phyloP scores from a whole-genome alignment of 2,888 invertebrate species.

The Euclidia mi region DNA sequence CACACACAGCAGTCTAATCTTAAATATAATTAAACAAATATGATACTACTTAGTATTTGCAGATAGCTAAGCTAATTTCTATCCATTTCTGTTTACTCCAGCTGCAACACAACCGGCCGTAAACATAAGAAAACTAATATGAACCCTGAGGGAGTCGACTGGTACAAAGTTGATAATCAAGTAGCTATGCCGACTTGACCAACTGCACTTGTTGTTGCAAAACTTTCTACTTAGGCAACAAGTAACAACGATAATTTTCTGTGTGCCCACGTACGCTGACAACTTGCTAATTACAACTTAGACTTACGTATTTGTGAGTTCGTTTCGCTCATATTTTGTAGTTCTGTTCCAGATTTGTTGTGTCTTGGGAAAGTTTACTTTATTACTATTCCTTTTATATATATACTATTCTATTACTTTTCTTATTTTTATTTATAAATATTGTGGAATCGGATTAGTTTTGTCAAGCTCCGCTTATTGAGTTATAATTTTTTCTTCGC shows the following conservation, averaged over 20 bases:
- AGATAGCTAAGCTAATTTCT: neutral
- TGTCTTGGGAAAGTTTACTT: neutral
- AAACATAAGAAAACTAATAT: slow-evolving; percentile 37
- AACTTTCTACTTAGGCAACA: slow-evolving; percentile 51
- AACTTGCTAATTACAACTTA: slow-evolving; percentile 45
- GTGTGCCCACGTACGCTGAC: slow-evolving; percentile 31
- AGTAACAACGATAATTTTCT: slow-evolving; percentile 41
- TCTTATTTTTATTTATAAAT: too few species aligned
- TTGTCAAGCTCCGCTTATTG: too few species aligned
- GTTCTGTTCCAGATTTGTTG: neutral
- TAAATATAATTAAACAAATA: too few species aligned
- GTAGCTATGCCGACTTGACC: slow-evolving; percentile 42
- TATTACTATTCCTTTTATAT: too few species aligned
- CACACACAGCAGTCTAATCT: too few species aligned
- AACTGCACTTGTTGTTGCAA: slow-evolving; percentile 53
- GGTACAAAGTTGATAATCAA: slow-evolving; percentile 41
- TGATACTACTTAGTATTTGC: too few species aligned
- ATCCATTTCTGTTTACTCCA: neutral
- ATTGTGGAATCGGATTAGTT: too few species aligned
- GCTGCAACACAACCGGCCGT: neutral
- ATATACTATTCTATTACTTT: too few species aligned
- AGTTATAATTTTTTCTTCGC: too few species aligned
- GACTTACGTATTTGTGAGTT: slow-evolving; percentile 17
- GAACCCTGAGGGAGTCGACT: slow-evolving; percentile 12
- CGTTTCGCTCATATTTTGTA: slow-evolving; percentile 1